phyloP scores from a whole-genome alignment of 2,797 vertebrate species.

The Picus viridis region DNA sequence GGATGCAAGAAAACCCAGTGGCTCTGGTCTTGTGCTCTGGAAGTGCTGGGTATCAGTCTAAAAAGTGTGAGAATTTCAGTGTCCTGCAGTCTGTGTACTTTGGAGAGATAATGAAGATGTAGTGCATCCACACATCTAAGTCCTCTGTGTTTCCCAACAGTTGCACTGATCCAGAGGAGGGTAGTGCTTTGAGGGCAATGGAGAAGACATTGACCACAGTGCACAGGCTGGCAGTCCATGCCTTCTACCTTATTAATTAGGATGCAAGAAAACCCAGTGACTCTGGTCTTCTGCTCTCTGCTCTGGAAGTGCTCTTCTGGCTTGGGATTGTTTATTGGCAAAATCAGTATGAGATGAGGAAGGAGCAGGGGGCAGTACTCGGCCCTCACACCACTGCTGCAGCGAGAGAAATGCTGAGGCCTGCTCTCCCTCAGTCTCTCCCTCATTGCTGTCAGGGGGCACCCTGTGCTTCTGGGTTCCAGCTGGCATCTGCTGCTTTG shows the following conservation, averaged over 20 bases:
- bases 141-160: background rate
- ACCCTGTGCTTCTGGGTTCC: background rate
- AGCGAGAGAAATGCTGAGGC: background rate
- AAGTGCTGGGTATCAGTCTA: background rate
- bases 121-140: background rate
- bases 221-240: background rate
- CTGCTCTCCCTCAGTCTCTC: background rate
- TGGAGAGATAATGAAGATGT: background rate
- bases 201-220: background rate
- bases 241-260: background rate
- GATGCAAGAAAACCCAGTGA: too few species aligned
- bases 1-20: background rate
- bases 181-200: background rate
- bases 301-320: background rate
- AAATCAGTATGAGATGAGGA: background rate
- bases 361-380: background rate
- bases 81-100: background rate
- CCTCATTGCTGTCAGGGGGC: background rate
- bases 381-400: background rate
- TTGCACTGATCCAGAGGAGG: background rate
- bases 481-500: background rate
- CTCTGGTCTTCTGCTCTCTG: background rate
- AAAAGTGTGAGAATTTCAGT: background rate
- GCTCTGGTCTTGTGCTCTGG: background rate
- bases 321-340: too few species aligned